A percentile compares a stretch with the other conserved stretches of the same genome.
Conservation (phyloP, 2,888 invertebrate species). For the Leptothorax acervorum region DNA sequence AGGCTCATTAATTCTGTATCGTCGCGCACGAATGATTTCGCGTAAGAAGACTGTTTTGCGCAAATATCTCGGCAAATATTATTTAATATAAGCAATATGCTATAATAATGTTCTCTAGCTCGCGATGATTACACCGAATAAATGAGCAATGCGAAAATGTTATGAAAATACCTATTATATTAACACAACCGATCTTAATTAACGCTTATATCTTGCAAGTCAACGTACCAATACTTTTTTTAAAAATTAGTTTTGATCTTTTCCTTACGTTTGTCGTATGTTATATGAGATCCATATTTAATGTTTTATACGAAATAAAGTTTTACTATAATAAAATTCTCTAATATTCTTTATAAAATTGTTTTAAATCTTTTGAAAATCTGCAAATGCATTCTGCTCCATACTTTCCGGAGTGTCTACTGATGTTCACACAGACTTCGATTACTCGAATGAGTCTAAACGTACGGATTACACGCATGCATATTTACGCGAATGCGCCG, state of each 20-base stretch:
- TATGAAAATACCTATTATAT: background rate
- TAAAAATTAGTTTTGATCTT: background rate
- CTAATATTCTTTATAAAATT: background rate
- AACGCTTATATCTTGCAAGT: background rate
- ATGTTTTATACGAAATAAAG: background rate
- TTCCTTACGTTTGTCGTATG: background rate
- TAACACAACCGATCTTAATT: background rate
- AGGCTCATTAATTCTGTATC: slow-evolving; percentile 36
- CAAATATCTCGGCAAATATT: background rate
- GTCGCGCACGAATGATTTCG: background rate
- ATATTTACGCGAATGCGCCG: slow-evolving; percentile 28
- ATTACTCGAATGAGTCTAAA: slow-evolving; percentile 38
- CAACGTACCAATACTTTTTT: background rate
- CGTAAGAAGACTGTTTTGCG: background rate
- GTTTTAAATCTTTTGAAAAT: background rate
- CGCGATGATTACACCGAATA: background rate
- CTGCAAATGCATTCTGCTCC: background rate
- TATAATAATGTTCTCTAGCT: background rate
- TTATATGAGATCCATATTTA: background rate
- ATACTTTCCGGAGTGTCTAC: background rate
- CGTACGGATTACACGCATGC: slow-evolving; percentile 21
- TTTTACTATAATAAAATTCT: background rate
- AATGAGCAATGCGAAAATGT: background rate
- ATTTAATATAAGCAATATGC: background rate
- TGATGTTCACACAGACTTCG: slow-evolving; percentile 9